Base-by-base conservation (phyloP, 2,888 invertebrate species). In the Trilocha varians region DNA sequence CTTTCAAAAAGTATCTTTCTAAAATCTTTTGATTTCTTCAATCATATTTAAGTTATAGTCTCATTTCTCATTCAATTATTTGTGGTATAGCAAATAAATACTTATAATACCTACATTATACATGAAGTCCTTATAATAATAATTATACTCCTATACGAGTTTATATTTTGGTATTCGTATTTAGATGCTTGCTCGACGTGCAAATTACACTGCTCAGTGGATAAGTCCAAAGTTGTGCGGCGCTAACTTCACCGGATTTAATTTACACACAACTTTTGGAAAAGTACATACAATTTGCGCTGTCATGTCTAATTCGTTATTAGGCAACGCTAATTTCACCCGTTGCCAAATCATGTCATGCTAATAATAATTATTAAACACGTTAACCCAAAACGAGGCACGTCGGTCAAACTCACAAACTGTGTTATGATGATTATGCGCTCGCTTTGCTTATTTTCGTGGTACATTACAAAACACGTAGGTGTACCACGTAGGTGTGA, bases 261-360 rank as follows among this genome's bases (percentile, higher is more conserved):
- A 75, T 75, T 75, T 68, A 72, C 65, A 67, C 48, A 50, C 49
- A 77, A 77, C 72, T 74, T 77, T 71, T 61, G 55, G 59, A 70
- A 71, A 70, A 75, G 62, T 71, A 62, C 70, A 67, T 69, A 57
- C 59, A 72, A 72, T 77, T 68, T 62, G 62, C 62, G 54, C 66
- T 68, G 71, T 76, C 75, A 73, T 73, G 65, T 73, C 70, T 66
- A 69, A 68, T 68, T 73, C 69, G 67, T 66, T 73, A 70, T 74
- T 69, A 75, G 65, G 61, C 60, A 57, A 60, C 61, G 64, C 54
- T 68, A 68, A 76, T 76, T 75, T 63, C 58, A 59, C 55, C 61
- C 61, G 52, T 59, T 58, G 62, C 64, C 54, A 69, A 72, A 72
- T 73, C 67, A 68, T 70, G 69, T 57, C 53, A 59, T 62, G 65